These are phyloP conservation scores for Agapetus fuscipes DNA, from an alignment of 2,888 invertebrate species.

Conservation along the genomic window DNA sequence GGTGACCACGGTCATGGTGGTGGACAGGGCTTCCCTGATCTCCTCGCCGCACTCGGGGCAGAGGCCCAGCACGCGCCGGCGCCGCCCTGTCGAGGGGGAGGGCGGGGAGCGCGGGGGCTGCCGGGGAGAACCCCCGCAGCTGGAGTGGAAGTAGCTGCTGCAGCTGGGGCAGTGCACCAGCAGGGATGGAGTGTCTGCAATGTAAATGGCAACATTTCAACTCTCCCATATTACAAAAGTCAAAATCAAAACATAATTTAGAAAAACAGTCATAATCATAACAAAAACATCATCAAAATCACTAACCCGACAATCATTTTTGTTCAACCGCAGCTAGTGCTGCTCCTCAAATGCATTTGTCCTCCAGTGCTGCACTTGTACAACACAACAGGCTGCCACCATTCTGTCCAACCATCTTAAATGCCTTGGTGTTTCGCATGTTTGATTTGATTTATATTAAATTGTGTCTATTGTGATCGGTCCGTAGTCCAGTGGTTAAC, in stretches of 20 bases:
- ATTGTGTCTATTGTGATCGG: no score
- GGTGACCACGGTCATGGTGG: slow-evolving; percentile 14
- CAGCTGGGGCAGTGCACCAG: slow-evolving; percentile 36
- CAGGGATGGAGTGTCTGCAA: slow-evolving; percentile 36
- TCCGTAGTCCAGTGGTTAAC: no score
- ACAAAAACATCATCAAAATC: no score
- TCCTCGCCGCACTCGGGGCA: slow-evolving; percentile 18
- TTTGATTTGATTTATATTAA: no score
- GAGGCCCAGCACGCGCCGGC: neutral
- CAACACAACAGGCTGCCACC: no score
- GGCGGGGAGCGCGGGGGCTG: slow-evolving; percentile 25
- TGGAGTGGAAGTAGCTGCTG: slow-evolving; percentile 38
- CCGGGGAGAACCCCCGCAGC: slow-evolving; percentile 32
- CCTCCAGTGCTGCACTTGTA: no score
- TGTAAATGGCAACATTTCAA: slow-evolving; percentile 7
- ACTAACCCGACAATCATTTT: no score
- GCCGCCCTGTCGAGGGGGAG: slow-evolving; percentile 9
- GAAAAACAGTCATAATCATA: neutral
- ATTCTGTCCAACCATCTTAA: no score
- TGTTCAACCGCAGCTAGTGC: no score
- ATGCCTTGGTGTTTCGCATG: no score
- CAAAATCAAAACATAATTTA: neutral
- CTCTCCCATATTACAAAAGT: neutral
- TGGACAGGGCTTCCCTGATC: slow-evolving; percentile 6
- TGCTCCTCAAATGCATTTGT: no score